Conservation (phyloP, 2,797 vertebrate species). For the Labroides dimidiatus region DNA sequence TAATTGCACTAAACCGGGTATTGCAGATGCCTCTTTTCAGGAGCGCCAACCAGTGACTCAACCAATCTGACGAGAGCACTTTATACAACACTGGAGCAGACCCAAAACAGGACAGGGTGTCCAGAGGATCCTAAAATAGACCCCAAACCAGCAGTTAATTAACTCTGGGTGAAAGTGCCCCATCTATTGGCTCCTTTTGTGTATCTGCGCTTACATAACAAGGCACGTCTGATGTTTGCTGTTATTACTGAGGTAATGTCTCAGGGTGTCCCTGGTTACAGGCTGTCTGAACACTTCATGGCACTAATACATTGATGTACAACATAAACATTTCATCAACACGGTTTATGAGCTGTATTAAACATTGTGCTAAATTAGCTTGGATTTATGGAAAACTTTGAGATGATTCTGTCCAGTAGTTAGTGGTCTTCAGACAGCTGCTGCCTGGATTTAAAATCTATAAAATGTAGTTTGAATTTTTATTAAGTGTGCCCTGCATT, state of each 20-base stretch:
- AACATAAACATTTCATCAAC: neutral
- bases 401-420: neutral
- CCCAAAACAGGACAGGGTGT: neutral
- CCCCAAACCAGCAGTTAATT: neutral
- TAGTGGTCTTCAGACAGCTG: constrained; percentile 1
- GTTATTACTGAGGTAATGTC: neutral
- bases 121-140: neutral
- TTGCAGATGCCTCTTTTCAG: neutral
- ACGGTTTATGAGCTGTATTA: neutral
- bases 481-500: constrained; percentile 3
- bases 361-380: constrained; percentile 20
- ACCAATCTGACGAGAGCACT: neutral
- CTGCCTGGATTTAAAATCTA: constrained; percentile 1
- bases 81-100: neutral
- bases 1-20: too few relatives aligned
- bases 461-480: constrained; percentile 1
- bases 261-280: neutral
- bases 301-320: neutral
- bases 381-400: neutral
- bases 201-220: neutral
- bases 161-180: neutral
- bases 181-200: too few relatives aligned
- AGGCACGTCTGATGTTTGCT: neutral
- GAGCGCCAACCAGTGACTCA: neutral
- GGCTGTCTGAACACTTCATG: neutral